A percentile compares a stretch with the other conserved stretches of the same genome.
Evolutionary conservation across 2,113 vertebrate genomes (phyloP).

Genomic region (Polypterus bichir): DNA sequence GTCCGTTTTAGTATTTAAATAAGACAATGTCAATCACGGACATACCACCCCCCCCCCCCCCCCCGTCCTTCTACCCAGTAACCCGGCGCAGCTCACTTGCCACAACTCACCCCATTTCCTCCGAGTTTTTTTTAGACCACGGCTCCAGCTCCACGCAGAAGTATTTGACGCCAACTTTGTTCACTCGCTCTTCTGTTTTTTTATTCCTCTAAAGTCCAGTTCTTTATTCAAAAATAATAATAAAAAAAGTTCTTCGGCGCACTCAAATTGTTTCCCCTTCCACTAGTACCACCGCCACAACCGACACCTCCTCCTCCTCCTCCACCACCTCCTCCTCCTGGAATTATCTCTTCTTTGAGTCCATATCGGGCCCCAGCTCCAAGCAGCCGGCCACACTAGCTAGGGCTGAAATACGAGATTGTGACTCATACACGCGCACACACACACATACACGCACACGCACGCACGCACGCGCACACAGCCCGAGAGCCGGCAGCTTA

Average conservation of each 20-base stretch:
- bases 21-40: background rate
- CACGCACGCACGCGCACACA: background rate
- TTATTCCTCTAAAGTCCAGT: too few species aligned
- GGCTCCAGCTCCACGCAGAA: conserved; percentile 13
- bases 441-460: conserved; percentile 7
- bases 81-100: too few species aligned
- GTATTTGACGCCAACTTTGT: too few species aligned
- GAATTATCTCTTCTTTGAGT: conserved; percentile 29
- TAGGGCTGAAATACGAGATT: conserved; percentile 10
- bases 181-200: too few species aligned
- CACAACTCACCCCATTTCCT: conserved; percentile 52
- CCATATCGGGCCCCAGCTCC: conserved; percentile 22
- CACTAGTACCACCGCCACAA: conserved; percentile 25
- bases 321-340: conserved; percentile 32
- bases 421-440: conserved; percentile 7
- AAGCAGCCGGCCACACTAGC: conserved; percentile 12
- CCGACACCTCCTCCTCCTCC: conserved; percentile 15
- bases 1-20: too few species aligned
- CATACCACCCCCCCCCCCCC: conserved; percentile 32
- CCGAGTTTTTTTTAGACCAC: conserved; percentile 29
- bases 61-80: conserved; percentile 47
- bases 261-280: conserved; percentile 3
- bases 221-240: background rate
- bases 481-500: background rate
- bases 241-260: background rate